These are phyloP conservation scores for Hucho hucho DNA, from an alignment of 2,113 vertebrate species.

Conservation along the genomic window DNA sequence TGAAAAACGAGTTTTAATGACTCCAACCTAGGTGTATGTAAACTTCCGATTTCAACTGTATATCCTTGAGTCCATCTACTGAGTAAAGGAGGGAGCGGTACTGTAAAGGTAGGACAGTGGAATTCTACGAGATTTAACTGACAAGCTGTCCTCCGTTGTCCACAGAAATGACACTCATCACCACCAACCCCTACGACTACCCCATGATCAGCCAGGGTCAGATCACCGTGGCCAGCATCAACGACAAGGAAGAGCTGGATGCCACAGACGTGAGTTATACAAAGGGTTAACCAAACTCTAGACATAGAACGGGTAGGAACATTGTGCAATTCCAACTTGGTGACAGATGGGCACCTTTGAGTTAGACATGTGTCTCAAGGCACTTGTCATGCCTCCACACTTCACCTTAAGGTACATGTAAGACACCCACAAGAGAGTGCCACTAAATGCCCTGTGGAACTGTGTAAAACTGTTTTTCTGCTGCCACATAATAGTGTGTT, in stretches of 20 bases:
- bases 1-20: too few species aligned
- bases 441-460: too few species aligned
- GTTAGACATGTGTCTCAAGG: background rate
- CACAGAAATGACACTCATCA: conserved; percentile 66
- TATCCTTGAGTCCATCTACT: too few species aligned
- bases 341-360: background rate
- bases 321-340: background rate
- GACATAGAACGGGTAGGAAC: background rate
- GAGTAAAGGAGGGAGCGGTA: background rate
- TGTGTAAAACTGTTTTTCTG: too few species aligned
- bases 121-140: background rate
- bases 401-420: too few species aligned
- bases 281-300: background rate
- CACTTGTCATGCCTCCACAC: too few species aligned
- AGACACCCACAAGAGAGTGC: too few species aligned
- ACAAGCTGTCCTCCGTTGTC: conserved; percentile 28
- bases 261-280: conserved; percentile 80
- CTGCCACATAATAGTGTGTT: too few species aligned
- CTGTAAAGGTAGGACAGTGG: background rate
- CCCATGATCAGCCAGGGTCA: conserved; percentile 83
- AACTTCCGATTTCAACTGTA: too few species aligned
- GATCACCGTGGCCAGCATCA: conserved; percentile 81
- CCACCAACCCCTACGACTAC: conserved; percentile 83
- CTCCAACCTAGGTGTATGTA: too few species aligned
- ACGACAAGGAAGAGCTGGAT: conserved; percentile 83